Base-by-base conservation (phyloP, 1,140 invertebrate genomes). In the Callitettix versicolor region DNA sequence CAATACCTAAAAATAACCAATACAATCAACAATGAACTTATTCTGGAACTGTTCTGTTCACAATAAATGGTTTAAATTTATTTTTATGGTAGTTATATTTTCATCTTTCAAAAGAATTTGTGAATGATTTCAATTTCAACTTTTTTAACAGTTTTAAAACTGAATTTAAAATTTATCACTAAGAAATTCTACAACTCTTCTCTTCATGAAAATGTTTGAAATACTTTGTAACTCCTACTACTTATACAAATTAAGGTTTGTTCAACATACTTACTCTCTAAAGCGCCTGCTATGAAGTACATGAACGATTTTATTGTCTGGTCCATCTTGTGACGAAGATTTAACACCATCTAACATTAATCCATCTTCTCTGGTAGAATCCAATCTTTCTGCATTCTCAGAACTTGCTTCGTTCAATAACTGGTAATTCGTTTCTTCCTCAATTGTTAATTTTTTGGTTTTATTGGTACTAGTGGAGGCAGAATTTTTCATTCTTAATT, bases 1-100 rank as follows among this genome's bases (percentile, higher is more conserved):
- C 53, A 55, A 20, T 55, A 55, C 12, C 53, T 55, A 34, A 43
- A 46, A 46, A 30, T n/a, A n/a, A n/a, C n/a, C 6, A 21, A 20
- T 21, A 47, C 21, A 6, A 18, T 22, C 6, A 47, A 14, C 3
- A 11, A 7, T 24, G 21, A 24, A 18, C 21, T 22, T 22, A 9
- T 9, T 11, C 6, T 21, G 21, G 6, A 18, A 11, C 18, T 43
- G 41, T n/a, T 11, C 11, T 11, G 18, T n/a, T 43, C 18, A n/a
- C 7, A 43, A 43, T 11, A 9, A 43, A 18, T 43, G 41, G 18
- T n/a, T 9, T 43, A n/a, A 43, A 18, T 7, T 17, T 9, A 7
- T 11, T 11, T 43, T 7, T 7, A 6, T 43, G 41, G 18, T 6
- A 7, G 7, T n/a, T 17, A 9, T 6, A 7, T 18, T 43, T 9